Conservation (phyloP, 2,113 vertebrate genomes). For the Pardalotus punctatus region DNA sequence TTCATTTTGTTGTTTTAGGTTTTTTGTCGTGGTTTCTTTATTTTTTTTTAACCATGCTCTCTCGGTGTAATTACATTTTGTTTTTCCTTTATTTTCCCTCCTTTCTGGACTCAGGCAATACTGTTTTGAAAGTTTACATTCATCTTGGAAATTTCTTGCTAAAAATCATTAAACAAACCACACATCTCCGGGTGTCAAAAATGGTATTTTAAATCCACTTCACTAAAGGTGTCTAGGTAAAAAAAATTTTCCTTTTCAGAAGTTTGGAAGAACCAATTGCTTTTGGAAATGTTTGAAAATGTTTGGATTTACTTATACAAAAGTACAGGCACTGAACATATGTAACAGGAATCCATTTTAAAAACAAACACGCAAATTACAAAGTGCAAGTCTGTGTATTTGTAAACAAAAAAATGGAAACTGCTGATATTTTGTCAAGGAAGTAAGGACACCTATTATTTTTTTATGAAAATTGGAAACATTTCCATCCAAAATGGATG, state of each 20-base stretch:
- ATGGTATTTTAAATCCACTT: neutral
- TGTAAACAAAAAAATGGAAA: neutral
- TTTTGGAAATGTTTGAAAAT: neutral
- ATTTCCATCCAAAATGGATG: neutral
- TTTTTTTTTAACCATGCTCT: neutral
- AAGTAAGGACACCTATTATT: neutral
- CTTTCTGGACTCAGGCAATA: neutral
- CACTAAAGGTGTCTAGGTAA: neutral
- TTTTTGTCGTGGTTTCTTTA: neutral
- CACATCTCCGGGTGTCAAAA: accelerated
- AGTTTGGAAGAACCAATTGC: neutral
- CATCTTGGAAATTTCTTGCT: neutral
- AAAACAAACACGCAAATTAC: neutral
- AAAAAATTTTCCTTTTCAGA: neutral
- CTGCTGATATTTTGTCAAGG: neutral
- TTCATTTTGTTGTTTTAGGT: neutral
- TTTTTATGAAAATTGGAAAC: neutral
- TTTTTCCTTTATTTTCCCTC: neutral
- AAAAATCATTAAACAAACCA: neutral
- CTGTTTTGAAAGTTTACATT: neutral
- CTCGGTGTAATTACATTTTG: neutral
- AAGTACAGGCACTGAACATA: neutral
- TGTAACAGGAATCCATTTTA: neutral
- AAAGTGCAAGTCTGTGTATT: neutral
- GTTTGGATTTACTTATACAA: neutral